Evolutionary conservation across 2,888 invertebrate genomes (phyloP), one percentile per base, ranked within the genome.

Genomic region (Cinara cedri): DNA sequence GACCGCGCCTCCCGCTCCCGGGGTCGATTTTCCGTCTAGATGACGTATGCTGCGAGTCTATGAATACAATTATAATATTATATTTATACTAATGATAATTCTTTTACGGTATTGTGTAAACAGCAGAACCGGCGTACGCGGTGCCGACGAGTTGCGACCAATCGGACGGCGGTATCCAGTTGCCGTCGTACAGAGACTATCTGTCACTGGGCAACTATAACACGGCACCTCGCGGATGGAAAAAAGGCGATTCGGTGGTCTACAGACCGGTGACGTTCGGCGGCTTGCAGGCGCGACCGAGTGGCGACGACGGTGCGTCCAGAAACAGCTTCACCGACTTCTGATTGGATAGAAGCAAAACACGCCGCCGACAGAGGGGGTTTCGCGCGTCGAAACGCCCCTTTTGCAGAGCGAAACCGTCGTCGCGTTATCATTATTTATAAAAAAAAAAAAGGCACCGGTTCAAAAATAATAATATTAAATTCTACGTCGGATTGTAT

Each of bases 221-320:
- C 84, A 93, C 92, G 0, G 93, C 93, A 49, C 92, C 95, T 6
- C 89, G 94, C 49, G 94, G 94, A 1, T 95, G 95, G 93, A 90
- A 90, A 16, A 89, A 91, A 83, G 83, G 82, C 60, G 88, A 89
- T 83, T 88, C 89, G 83, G 89, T 90, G 68, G 90, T 90, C 82
- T 93, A 93, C 86, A 88, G 90, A 81, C 93, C 93, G 0, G 89
- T 93, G 60, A 90, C 90, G 82, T 92, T 93, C 46, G 44, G 34
- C 13, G 51, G 16, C 1, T n/a, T n/a, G n/a, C 34, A 60, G 62
- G 49, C 21, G 21, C 34, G 42, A 62, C 46, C 16, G 21, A 68
- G n/a, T 19, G 21, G 13, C 21, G 68, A 60, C 8, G 49, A 0
- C 13, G 51, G 68, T 6, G 34, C 3, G 34, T 34, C 34, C 49